Percentiles rank a stretch among this genome's conserved stretches.
Evolutionary conservation across 92 coral and sea anemone genomes (phyloP).

Genomic region (Epizoanthus ramosus): DNA sequence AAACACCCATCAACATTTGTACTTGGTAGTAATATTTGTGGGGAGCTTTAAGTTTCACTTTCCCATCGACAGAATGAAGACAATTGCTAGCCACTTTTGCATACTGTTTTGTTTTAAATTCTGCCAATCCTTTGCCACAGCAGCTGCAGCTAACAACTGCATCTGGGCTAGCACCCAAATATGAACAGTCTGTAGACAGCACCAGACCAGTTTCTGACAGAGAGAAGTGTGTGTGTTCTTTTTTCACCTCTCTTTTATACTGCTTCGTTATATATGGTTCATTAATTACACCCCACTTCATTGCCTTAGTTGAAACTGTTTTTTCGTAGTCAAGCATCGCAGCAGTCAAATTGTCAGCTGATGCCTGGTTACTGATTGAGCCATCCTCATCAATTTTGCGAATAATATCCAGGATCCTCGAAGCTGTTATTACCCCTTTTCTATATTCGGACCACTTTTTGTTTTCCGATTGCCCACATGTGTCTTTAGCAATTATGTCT

Average conservation of each 20-base stretch:
- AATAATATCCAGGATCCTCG: conserved; percentile 30
- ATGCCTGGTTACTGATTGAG: conserved; percentile 1
- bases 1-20: conserved; percentile 27
- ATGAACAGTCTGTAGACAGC: conserved; percentile 14
- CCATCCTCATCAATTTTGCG: conserved; percentile 40
- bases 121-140: conserved; percentile 47
- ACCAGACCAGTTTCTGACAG: conserved; percentile 43
- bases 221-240: conserved; percentile 21
- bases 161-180: conserved; percentile 52
- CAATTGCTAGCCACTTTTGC: conserved; percentile 10
- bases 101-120: conserved; percentile 26
- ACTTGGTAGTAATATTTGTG: conserved; percentile 45
- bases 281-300: conserved; percentile 42
- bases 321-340: conserved; percentile 31
- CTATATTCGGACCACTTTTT: conserved; percentile 22
- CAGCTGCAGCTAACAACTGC: conserved; percentile 47
- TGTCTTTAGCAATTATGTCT: conserved; percentile 20
- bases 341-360: conserved; percentile 31
- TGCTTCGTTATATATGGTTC: conserved; percentile 31
- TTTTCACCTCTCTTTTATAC: conserved; percentile 21
- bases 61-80: background rate
- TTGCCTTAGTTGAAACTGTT: conserved; percentile 37
- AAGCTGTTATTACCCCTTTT: conserved; percentile 40
- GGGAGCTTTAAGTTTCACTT: background rate
- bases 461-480: conserved; percentile 49